A percentile compares a stretch with the other conserved stretches of the same genome.
Conservation (phyloP, 2,113 vertebrate genomes). For the Pedetes capensis region DNA sequence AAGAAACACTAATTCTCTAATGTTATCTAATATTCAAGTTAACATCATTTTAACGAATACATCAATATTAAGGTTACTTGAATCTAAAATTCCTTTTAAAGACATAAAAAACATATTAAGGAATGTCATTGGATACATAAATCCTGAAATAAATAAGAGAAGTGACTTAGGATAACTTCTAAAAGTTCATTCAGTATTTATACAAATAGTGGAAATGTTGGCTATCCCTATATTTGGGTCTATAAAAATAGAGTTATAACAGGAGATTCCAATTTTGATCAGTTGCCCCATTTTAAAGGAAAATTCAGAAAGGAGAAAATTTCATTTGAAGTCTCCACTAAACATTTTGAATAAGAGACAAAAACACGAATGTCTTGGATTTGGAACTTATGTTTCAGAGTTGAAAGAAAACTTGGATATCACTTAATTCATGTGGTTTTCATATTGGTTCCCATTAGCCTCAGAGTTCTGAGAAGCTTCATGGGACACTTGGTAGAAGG, state of each 20-base stretch:
- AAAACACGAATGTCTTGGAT: neutral
- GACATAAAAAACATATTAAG: neutral
- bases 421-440: neutral
- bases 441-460: neutral
- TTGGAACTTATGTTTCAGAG: neutral
- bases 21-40: neutral
- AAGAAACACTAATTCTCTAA: neutral
- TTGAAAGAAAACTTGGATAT: slow-evolving; percentile 4
- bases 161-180: neutral
- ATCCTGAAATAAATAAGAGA: neutral
- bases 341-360: neutral
- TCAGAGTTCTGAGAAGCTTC: neutral
- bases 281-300: neutral
- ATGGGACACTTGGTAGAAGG: neutral
- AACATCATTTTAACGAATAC: neutral
- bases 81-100: neutral
- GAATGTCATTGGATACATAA: neutral
- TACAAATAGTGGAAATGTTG: neutral
- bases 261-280: neutral
- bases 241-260: neutral
- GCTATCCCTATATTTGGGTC: neutral
- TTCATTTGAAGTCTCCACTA: neutral
- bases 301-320: neutral
- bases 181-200: neutral
- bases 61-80: neutral